These are phyloP conservation scores for Anser cygnoides DNA, from an alignment of 2,113 vertebrate species.

Conservation along the genomic window DNA sequence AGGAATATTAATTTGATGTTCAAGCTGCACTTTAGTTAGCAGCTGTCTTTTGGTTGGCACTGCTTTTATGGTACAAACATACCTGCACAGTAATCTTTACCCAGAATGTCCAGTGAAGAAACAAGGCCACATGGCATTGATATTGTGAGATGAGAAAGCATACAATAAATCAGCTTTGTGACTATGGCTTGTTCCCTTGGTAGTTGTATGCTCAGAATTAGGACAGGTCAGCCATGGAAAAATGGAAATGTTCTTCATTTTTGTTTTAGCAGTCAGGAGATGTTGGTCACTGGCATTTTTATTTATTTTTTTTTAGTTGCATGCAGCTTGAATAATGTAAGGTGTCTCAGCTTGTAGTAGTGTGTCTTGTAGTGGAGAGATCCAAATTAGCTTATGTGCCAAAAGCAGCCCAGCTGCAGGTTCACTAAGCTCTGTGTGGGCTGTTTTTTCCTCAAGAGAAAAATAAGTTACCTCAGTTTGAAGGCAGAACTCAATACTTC, in stretches of 20 bases:
- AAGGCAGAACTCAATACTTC: neutral
- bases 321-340: neutral
- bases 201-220: neutral
- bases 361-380: neutral
- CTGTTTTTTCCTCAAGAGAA: neutral
- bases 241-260: neutral
- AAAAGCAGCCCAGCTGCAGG: neutral
- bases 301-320: neutral
- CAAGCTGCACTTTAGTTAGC: neutral
- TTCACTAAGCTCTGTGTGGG: neutral
- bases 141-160: conserved; percentile 1
- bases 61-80: neutral
- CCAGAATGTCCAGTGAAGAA: neutral
- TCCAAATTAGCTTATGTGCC: neutral
- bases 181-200: neutral
- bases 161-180: conserved; percentile 14
- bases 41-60: neutral
- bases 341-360: neutral
- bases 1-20: conserved; percentile 25
- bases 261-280: neutral
- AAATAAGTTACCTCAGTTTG: neutral
- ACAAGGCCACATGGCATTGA: neutral
- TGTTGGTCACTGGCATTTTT: neutral
- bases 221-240: neutral
- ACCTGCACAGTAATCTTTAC: neutral